Percentiles rank a stretch among this genome's conserved stretches.
Evolutionary conservation across 2,113 vertebrate genomes (phyloP).

Genomic region (Bambusicola thoracicus): DNA sequence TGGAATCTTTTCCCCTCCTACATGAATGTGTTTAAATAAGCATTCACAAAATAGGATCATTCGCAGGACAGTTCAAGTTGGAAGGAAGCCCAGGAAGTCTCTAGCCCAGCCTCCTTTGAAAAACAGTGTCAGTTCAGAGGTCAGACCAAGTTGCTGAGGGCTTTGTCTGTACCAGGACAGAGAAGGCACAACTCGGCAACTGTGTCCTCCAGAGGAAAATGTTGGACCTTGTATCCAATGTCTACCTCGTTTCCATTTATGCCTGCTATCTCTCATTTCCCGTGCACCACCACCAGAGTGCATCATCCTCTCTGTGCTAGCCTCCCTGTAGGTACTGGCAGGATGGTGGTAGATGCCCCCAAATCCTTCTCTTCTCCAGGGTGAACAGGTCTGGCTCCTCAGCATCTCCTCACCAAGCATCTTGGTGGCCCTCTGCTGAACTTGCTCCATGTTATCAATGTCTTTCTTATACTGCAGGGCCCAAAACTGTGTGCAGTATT

Average conservation of each 20-base stretch:
- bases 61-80: not conserved
- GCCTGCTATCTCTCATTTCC: not conserved
- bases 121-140: not conserved
- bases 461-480: not conserved
- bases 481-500: not conserved
- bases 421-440: not conserved
- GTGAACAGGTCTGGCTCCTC: not conserved
- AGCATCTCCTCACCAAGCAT: not conserved
- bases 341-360: not conserved
- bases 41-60: not conserved
- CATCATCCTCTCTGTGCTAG: not conserved
- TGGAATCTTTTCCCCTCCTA: not conserved
- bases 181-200: not conserved
- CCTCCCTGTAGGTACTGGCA: not conserved
- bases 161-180: not conserved
- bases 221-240: not conserved
- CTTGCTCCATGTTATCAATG: not conserved
- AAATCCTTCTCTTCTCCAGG: not conserved
- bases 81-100: conserved; percentile 15
- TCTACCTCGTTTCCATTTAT: not conserved
- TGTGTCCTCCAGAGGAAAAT: not conserved
- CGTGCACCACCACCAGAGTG: not conserved
- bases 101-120: not conserved
- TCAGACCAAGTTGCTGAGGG: not conserved
- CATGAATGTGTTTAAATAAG: conserved; percentile 14